These are phyloP conservation scores for Ectemnius continuus DNA, from an alignment of 2,888 invertebrate species.

Conservation along the genomic window DNA sequence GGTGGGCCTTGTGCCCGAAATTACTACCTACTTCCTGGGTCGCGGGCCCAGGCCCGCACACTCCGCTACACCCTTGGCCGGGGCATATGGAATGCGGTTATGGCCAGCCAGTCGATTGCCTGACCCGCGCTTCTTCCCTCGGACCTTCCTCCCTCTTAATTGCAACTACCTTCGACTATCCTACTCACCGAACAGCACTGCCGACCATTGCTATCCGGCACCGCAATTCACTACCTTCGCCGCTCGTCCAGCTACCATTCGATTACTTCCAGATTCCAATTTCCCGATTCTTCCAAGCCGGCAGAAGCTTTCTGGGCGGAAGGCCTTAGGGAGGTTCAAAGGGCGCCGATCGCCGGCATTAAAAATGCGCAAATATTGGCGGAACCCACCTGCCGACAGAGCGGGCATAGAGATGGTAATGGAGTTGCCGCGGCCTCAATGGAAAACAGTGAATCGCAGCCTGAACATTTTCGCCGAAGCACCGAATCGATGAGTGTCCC, in stretches of 20 bases:
- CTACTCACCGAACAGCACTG: conserved; percentile 27
- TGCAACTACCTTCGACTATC: conserved; percentile 17
- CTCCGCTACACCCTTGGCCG: conserved; percentile 34
- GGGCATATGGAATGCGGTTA: conserved; percentile 68
- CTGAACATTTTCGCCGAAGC: conserved; percentile 17
- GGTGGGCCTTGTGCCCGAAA: conserved; percentile 65
- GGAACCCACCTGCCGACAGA: conserved; percentile 19
- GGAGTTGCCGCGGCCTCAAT: conserved; percentile 31
- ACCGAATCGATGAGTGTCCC: conserved; percentile 8
- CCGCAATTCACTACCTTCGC: not conserved
- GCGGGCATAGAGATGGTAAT: conserved; percentile 46
- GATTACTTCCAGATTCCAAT: not conserved
- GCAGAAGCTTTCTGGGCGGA: not conserved
- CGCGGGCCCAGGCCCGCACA: conserved; percentile 49
- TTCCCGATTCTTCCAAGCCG: not conserved
- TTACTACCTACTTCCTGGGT: conserved; percentile 72
- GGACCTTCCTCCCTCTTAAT: conserved; percentile 37
- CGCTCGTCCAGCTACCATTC: not conserved
- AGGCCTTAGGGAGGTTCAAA: conserved; percentile 9
- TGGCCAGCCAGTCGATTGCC: conserved; percentile 49
- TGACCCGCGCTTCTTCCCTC: conserved; percentile 21
- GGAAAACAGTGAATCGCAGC: not conserved
- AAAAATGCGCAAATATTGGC: conserved; percentile 21
- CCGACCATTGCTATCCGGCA: not conserved
- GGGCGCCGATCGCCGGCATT: conserved; percentile 20